These are phyloP conservation scores for Dolichoris vasculosae DNA, from an alignment of 1,140 invertebrate species.

Conservation along the genomic window DNA sequence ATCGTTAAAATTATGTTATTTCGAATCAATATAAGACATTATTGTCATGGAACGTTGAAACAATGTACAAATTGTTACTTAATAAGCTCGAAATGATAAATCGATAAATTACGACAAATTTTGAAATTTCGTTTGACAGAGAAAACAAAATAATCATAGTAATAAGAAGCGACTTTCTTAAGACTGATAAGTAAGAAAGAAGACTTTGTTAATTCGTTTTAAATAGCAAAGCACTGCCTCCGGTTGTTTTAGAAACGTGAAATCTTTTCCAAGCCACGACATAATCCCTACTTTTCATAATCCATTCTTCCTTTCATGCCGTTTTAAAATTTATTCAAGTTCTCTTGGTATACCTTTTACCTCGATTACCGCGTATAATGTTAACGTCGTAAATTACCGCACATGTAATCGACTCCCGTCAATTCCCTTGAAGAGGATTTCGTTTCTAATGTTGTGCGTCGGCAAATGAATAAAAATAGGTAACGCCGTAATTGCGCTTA, in stretches of 20 bases:
- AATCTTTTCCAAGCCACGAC: background rate
- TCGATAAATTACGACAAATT: background rate
- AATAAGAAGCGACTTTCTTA: background rate
- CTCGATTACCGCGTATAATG: background rate
- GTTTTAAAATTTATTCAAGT: background rate
- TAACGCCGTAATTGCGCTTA: background rate
- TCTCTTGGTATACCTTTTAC: background rate
- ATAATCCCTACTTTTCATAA: slow-evolving; percentile 17
- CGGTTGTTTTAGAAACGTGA: background rate
- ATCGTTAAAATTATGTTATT: background rate
- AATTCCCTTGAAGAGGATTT: background rate
- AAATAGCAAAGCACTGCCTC: background rate
- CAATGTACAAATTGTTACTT: too few species aligned
- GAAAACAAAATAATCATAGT: background rate
- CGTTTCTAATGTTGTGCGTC: background rate
- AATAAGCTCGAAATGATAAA: too few species aligned
- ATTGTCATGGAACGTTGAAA: background rate
- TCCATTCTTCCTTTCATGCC: slow-evolving; percentile 1
- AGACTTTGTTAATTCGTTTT: background rate
- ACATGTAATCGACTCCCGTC: background rate
- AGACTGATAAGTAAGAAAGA: background rate
- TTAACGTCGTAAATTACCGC: background rate
- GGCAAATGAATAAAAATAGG: slow-evolving; percentile 11
- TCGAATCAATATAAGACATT: background rate
- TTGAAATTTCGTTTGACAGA: background rate